Conservation (phyloP, 2,888 invertebrate species). For the Zele albiditarsus region DNA sequence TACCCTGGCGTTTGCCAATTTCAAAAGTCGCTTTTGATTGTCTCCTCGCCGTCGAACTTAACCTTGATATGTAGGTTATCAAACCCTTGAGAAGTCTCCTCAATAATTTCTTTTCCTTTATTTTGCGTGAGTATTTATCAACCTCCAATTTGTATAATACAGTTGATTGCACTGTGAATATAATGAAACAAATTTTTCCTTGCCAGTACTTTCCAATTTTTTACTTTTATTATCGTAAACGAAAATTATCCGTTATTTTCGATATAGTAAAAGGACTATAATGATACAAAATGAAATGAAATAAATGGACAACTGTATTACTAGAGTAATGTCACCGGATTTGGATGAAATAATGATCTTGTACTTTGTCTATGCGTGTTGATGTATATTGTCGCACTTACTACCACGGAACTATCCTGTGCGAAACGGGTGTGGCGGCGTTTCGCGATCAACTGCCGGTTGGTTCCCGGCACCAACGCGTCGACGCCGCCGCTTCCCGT, state of each 20-base stretch:
- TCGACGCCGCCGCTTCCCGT: slow-evolving; percentile 49
- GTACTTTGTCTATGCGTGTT: background rate
- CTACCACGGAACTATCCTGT: slow-evolving; percentile 30
- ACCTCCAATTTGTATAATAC: background rate
- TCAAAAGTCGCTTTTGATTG: background rate
- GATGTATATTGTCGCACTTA: slow-evolving; percentile 11
- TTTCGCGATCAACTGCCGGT: slow-evolving; percentile 70
- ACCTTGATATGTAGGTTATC: background rate
- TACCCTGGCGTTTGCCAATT: background rate
- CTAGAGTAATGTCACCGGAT: background rate
- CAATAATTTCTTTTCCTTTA: background rate
- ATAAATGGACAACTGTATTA: background rate
- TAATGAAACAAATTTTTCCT: background rate
- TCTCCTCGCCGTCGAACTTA: background rate
- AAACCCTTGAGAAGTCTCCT: background rate
- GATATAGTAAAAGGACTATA: background rate
- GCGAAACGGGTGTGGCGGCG: slow-evolving; percentile 71
- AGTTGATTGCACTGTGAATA: background rate
- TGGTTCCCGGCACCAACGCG: slow-evolving; percentile 63
- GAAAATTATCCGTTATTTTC: background rate
- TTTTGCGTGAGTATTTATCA: background rate
- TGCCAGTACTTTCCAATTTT: background rate
- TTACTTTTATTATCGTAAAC: background rate
- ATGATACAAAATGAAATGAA: background rate
- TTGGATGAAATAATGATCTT: background rate